Percentiles rank a stretch among this genome's conserved stretches.
Conservation (phyloP, 2,797 vertebrate species). For the Acipenser transmontanus region DNA sequence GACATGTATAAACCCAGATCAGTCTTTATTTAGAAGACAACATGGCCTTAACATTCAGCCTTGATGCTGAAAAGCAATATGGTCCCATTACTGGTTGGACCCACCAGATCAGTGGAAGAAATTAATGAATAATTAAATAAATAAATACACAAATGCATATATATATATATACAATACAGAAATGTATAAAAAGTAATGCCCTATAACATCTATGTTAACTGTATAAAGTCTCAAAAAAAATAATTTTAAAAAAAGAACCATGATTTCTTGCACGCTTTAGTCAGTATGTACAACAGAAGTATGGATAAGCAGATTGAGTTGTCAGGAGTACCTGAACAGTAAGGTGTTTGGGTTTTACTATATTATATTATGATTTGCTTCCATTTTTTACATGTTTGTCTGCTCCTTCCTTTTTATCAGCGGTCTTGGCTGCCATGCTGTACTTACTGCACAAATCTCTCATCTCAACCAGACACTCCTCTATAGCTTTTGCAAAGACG, state of each 20-base stretch:
- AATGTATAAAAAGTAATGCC: no score
- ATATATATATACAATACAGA: no score
- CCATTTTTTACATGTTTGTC: conserved; percentile 39
- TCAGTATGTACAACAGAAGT: conserved; percentile 20
- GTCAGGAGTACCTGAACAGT: conserved; percentile 13
- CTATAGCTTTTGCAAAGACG: conserved; percentile 70
- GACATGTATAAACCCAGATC: no score
- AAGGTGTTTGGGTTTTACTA: not conserved
- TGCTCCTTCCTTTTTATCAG: conserved; percentile 34
- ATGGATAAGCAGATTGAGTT: conserved; percentile 11
- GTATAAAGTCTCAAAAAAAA: not conserved
- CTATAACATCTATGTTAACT: no score
- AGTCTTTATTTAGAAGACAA: no score
- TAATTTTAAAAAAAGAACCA: not conserved
- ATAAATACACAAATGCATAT: no score
- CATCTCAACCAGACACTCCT: conserved; percentile 73
- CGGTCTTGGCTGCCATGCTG: conserved; percentile 31
- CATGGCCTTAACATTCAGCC: no score
- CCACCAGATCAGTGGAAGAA: no score
- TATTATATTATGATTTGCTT: conserved; percentile 36
- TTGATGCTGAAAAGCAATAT: no score
- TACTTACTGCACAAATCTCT: conserved; percentile 65
- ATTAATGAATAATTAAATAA: no score
- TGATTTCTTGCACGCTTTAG: conserved; percentile 17
- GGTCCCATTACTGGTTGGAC: no score